Conservation (phyloP, 1,140 invertebrate genomes). For the Sweltsa coloradensis region DNA sequence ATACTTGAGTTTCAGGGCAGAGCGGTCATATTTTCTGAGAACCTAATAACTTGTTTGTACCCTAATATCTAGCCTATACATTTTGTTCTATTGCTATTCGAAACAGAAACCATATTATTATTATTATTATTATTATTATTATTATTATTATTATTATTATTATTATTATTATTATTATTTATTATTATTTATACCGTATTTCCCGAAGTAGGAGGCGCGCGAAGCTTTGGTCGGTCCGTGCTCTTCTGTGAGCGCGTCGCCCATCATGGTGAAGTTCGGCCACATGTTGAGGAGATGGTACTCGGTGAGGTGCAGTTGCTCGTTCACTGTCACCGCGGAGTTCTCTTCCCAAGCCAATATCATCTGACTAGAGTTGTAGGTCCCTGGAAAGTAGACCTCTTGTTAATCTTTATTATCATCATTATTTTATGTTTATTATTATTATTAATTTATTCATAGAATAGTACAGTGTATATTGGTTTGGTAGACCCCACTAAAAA, state of each 20-base stretch:
- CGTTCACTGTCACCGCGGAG: constrained; percentile 58
- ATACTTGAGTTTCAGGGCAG: too few species aligned
- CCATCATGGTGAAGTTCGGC: constrained; percentile 52
- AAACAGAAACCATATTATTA: too few species aligned
- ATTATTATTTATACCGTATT: constrained; percentile 25
- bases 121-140: too few species aligned
- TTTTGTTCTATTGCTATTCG: too few species aligned
- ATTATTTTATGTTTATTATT: not conserved
- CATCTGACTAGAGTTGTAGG: constrained; percentile 62
- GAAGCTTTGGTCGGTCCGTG: not conserved
- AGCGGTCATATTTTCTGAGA: too few species aligned
- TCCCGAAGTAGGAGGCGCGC: constrained; percentile 16
- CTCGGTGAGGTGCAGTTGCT: constrained; percentile 69
- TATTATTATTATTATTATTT: too few species aligned
- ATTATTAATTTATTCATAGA: constrained; percentile 1
- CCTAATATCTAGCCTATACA: too few species aligned
- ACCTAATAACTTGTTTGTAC: too few species aligned
- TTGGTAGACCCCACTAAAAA: not conserved
- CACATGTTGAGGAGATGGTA: constrained; percentile 56
- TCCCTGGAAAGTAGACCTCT: constrained; percentile 43
- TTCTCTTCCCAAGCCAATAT: constrained; percentile 59
- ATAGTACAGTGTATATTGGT: constrained; percentile 1
- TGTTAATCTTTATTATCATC: not conserved
- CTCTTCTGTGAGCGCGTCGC: constrained; percentile 36
- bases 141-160: too few species aligned